Evolutionary conservation across 2,113 vertebrate genomes (phyloP).

Genomic region (Lophotis ruficrista): DNA sequence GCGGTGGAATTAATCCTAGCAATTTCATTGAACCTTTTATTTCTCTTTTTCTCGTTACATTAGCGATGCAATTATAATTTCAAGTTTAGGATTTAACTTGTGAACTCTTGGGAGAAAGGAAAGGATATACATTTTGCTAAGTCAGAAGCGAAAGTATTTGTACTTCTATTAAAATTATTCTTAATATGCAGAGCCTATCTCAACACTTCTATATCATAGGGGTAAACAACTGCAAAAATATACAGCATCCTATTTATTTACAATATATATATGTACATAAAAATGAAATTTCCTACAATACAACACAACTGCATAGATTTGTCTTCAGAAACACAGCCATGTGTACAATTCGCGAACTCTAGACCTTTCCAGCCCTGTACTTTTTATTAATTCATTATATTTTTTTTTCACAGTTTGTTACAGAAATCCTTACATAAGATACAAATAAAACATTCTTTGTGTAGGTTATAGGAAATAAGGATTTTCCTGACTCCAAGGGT

Average conservation of each 20-base stretch:
- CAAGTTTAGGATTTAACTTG: slow-evolving; percentile 4
- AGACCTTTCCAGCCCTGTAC: slow-evolving; percentile 46
- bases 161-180: slow-evolving; percentile 58
- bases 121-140: slow-evolving; percentile 53
- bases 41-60: slow-evolving; percentile 9
- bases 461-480: slow-evolving; percentile 44
- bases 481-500: slow-evolving; percentile 17
- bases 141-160: slow-evolving; percentile 57
- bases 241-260: slow-evolving; percentile 84
- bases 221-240: slow-evolving; percentile 84
- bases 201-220: slow-evolving; percentile 67
- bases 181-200: slow-evolving; percentile 66
- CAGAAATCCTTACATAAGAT: slow-evolving; percentile 60
- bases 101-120: slow-evolving; percentile 36
- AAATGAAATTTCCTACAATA: slow-evolving; percentile 74
- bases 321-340: slow-evolving; percentile 69
- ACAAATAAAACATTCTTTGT: slow-evolving; percentile 62
- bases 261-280: slow-evolving; percentile 77
- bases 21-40: slow-evolving; percentile 8
- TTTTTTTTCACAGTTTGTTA: slow-evolving; percentile 61
- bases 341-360: slow-evolving; percentile 39
- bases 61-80: slow-evolving; percentile 26
- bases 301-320: slow-evolving; percentile 81
- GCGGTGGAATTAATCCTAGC: background rate
- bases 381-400: slow-evolving; percentile 45